Conservation (phyloP, 2,888 invertebrate species). For the Pseudoips prasinana region DNA sequence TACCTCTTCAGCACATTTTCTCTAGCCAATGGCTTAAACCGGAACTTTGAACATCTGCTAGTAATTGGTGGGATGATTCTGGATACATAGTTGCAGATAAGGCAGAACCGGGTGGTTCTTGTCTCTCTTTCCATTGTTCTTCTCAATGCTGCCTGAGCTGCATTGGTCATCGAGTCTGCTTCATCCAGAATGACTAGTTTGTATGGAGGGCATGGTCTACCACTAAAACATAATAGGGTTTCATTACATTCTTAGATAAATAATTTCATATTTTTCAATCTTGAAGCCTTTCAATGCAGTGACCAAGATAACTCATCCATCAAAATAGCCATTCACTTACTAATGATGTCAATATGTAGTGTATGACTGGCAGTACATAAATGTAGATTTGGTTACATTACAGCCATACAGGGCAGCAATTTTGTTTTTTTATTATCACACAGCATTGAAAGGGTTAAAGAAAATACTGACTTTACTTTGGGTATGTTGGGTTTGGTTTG, state of each 20-base stretch:
- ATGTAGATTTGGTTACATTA: no score
- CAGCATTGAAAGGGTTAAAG: no score
- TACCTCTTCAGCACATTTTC: conserved; percentile 84
- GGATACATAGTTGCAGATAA: conserved; percentile 99
- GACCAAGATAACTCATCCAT: no score
- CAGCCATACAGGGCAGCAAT: no score
- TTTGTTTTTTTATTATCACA: no score
- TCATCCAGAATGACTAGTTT: conserved; percentile 99
- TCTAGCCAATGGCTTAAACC: conserved; percentile 94
- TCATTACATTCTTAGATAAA: neutral
- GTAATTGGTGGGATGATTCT: conserved; percentile 98
- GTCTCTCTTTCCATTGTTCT: conserved; percentile 99
- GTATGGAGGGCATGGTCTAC: conserved; percentile 94
- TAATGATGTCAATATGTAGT: no score
- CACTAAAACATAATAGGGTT: conserved; percentile 80
- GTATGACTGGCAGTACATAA: no score
- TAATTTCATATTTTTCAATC: no score
- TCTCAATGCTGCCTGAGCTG: conserved; percentile 97
- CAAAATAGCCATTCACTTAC: no score
- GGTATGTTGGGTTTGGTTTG: no score
- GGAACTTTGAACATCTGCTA: conserved; percentile 98
- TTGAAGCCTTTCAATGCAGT: no score
- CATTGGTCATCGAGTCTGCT: conserved; percentile 99
- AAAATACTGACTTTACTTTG: no score
- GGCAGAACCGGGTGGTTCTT: conserved; percentile 96